phyloP scores from a whole-genome alignment of 2,113 vertebrate genomes.

The Cyanoliseus patagonus region DNA sequence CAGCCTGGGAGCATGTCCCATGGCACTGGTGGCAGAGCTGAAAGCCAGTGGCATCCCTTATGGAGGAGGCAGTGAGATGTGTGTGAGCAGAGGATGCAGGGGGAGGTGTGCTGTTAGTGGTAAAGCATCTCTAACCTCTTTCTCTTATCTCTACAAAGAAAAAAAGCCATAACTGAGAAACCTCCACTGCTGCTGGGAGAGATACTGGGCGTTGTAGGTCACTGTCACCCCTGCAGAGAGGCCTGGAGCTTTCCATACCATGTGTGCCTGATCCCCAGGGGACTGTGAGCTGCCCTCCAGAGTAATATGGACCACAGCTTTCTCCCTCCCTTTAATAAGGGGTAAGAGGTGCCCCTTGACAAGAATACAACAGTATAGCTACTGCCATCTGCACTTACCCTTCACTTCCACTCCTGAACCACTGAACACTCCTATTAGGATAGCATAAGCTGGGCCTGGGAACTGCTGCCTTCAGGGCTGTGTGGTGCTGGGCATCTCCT shows the following conservation, averaged over 20 bases:
- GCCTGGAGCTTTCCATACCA: slow-evolving; percentile 28
- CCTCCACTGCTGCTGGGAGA: slow-evolving; percentile 35
- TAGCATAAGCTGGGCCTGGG: not conserved
- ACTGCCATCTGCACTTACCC: slow-evolving; percentile 15
- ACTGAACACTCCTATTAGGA: not conserved
- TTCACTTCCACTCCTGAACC: not conserved
- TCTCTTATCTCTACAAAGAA: not conserved
- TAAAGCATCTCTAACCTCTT: not conserved
- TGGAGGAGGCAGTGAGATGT: not conserved
- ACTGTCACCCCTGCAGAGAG: slow-evolving; percentile 64
- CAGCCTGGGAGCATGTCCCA: not conserved
- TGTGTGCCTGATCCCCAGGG: slow-evolving; percentile 67
- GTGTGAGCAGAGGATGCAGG: not conserved
- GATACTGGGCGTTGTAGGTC: slow-evolving; percentile 47
- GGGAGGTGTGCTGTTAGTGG: not conserved
- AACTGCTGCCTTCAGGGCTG: not conserved
- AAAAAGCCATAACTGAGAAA: slow-evolving; percentile 62
- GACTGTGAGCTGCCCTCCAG: slow-evolving; percentile 22
- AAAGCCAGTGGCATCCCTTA: not conserved
- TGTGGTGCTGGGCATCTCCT: not conserved
- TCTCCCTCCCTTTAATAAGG: not conserved
- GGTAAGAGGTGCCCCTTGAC: not conserved
- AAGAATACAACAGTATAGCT: not conserved
- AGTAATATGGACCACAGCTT: not conserved
- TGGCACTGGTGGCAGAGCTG: not conserved